Evolutionary conservation across 2,888 invertebrate genomes (phyloP).

Genomic region (Bellardia bayeri): DNA sequence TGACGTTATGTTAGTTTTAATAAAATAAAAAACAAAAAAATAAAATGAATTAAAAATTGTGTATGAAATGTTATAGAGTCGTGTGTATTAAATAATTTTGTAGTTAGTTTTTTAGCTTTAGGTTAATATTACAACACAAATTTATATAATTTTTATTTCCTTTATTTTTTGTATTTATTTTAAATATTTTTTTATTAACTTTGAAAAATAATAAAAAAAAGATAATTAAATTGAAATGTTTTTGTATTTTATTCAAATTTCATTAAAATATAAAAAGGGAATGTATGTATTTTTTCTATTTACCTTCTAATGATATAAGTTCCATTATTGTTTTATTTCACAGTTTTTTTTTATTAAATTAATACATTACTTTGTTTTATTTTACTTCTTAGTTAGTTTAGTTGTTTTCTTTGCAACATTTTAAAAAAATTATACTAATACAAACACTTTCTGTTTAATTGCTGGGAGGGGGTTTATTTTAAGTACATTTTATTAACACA

Average conservation of each 20-base stretch:
- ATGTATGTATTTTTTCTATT: slow-evolving; percentile 10
- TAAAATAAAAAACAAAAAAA: background rate
- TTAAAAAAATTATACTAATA: slow-evolving; percentile 75
- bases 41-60: slow-evolving; percentile 23
- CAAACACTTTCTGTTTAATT: slow-evolving; percentile 57
- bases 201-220: slow-evolving; percentile 21
- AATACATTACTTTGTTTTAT: slow-evolving; percentile 55
- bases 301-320: slow-evolving; percentile 10
- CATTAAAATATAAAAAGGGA: slow-evolving; percentile 7
- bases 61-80: background rate
- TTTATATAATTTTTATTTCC: slow-evolving; percentile 49
- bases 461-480: slow-evolving; percentile 64
- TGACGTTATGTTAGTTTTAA: slow-evolving; percentile 1
- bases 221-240: slow-evolving; percentile 5
- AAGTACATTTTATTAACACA: slow-evolving; percentile 68
- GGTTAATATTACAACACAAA: slow-evolving; percentile 49
- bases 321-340: slow-evolving; percentile 6
- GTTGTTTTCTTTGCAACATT: slow-evolving; percentile 10
- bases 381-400: slow-evolving; percentile 1
- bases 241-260: slow-evolving; percentile 34
- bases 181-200: slow-evolving; percentile 51
- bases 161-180: slow-evolving; percentile 58
- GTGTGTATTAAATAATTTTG: slow-evolving; percentile 48
- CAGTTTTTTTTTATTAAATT: slow-evolving; percentile 31
- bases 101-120: slow-evolving; percentile 55